Base-by-base conservation (phyloP, 2,888 invertebrate species). In the Amphipoea oculea region DNA sequence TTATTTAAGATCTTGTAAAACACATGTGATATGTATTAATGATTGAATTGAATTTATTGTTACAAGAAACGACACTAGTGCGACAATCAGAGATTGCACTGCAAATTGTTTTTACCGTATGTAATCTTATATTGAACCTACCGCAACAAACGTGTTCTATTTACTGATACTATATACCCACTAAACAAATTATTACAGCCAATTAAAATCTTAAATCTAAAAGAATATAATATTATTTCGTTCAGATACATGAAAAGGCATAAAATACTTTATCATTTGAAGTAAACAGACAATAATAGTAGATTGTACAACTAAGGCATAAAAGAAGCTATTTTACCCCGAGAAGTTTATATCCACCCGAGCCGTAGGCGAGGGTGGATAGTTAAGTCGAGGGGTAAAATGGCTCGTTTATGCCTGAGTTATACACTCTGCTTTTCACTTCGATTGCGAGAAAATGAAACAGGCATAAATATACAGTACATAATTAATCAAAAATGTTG, bases 231-330 rank as follows among this genome's bases (percentile, higher is more conserved):
- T 29, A 1, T 29, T 51, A 67, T 29, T 29, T 20, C 2, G 72
- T 29, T n/a, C 6, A 1, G 17, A 42, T 17, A 60, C 9, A 65
- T 7, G n/a, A 70, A 62, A 48, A 71, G 71, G 68, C 17, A 51
- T 81, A 72, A 85, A 74, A 77, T 62, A 82, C 20, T 45, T 73
- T 86, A 86, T 86, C 83, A 63, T 48, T 20, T 23, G 14, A 17
- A 29, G 62, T 86, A 76, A 84, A 73, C 73, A 76, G n/a, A 45
- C 73, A 36, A 73, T 76, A 63, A n/a, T n/a, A n/a, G n/a, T n/a
- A n/a, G n/a, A n/a, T n/a, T n/a, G n/a, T n/a, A n/a, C n/a, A n/a
- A n/a, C n/a, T n/a, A n/a, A n/a, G n/a, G n/a, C n/a, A n/a, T n/a
- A n/a, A n/a, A n/a, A n/a, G n/a, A n/a, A n/a, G n/a, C n/a, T n/a